phyloP scores from a whole-genome alignment of 2,888 invertebrate genomes.

The Nephrotoma appendiculata region DNA sequence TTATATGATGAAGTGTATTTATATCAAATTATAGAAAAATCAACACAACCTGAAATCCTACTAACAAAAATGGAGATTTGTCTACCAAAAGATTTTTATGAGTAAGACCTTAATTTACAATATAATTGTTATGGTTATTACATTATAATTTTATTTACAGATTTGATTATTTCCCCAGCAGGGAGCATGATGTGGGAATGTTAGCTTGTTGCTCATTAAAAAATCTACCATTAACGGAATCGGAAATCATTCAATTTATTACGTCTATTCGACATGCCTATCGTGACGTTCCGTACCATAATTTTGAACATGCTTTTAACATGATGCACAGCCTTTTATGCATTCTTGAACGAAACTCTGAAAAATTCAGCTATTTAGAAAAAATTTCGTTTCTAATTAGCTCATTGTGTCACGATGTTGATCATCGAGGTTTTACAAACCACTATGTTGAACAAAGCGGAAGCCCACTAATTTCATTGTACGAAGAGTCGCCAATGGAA shows the following conservation, averaged over 20 bases:
- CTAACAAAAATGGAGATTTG: background rate
- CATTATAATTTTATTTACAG: background rate
- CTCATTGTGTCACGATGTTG: slow-evolving; percentile 24
- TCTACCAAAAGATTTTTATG: background rate
- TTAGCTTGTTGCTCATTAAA: background rate
- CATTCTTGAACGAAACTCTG: slow-evolving; percentile 25
- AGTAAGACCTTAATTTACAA: background rate
- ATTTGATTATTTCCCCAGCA: background rate
- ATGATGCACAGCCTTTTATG: slow-evolving; percentile 46
- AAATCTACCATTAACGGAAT: slow-evolving; percentile 9
- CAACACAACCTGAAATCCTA: background rate
- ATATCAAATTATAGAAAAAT: background rate
- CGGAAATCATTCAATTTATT: slow-evolving; percentile 28
- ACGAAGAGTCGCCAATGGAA: background rate
- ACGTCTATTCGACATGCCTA: slow-evolving; percentile 36
- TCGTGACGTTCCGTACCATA: slow-evolving; percentile 43
- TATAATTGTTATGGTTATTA: background rate
- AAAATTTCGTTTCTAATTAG: slow-evolving; percentile 11
- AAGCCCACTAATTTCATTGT: background rate
- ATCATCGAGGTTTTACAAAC: background rate
- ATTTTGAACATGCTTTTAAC: slow-evolving; percentile 46
- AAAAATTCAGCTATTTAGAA: background rate
- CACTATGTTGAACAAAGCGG: background rate
- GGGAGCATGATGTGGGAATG: background rate
- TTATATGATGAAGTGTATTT: background rate